Evolutionary conservation across 1,140 invertebrate genomes (phyloP).

Genomic region (Ips nitidus): DNA sequence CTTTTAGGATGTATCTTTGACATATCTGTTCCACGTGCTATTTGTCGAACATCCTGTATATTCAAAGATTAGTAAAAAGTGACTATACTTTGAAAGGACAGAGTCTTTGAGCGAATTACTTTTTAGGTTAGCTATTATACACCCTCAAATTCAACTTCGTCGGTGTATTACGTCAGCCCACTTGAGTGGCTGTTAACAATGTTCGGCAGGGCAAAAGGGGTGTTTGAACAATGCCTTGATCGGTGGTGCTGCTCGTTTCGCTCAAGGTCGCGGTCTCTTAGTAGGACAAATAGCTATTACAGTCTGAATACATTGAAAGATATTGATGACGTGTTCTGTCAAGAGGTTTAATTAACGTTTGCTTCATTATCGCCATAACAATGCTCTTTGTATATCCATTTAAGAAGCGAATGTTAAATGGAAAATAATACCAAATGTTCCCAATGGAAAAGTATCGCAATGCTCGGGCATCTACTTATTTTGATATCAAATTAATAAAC

Average conservation of each 20-base stretch:
- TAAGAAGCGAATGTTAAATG: too few species aligned
- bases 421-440: too few species aligned
- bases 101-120: background rate
- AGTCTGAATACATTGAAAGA: constrained; percentile 41
- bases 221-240: constrained; percentile 28
- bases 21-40: too few species aligned
- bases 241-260: constrained; percentile 35
- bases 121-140: constrained; percentile 36
- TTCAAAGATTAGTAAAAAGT: too few species aligned
- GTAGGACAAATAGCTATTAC: constrained; percentile 43
- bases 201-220: constrained; percentile 31
- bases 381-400: too few species aligned
- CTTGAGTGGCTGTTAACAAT: constrained; percentile 31
- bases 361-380: too few species aligned
- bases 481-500: too few species aligned
- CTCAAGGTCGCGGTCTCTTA: constrained; percentile 15
- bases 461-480: too few species aligned
- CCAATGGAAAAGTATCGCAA: too few species aligned
- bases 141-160: constrained; percentile 30
- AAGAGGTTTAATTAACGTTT: constrained; percentile 19
- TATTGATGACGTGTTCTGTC: constrained; percentile 31
- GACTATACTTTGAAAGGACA: too few species aligned
- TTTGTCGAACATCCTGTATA: too few species aligned
- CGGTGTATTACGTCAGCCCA: constrained; percentile 35
- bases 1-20: too few species aligned